Evolutionary conservation across 2,113 vertebrate species (phyloP).

Genomic region (Heloderma charlesbogerti): DNA sequence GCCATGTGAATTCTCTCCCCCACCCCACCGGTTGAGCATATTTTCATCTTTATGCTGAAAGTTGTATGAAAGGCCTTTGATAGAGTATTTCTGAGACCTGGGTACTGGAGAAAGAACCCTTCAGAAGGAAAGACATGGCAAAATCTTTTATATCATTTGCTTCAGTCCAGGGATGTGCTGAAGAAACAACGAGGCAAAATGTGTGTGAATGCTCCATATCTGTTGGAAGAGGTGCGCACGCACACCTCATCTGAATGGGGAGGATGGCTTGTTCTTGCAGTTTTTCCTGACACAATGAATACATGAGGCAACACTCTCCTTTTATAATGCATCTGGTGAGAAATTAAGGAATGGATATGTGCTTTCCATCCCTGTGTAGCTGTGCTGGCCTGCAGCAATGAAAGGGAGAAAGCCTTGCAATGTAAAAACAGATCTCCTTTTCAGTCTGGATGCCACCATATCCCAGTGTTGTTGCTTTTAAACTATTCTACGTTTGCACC

Average conservation of each 20-base stretch:
- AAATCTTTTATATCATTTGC: rapidly evolving
- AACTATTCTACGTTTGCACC: neutral
- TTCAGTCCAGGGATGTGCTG: rapidly evolving
- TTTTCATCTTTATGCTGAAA: neutral
- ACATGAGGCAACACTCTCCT: neutral
- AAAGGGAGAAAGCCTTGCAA: neutral
- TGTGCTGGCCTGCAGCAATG: conserved; percentile 55
- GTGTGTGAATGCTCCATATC: neutral
- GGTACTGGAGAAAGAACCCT: neutral
- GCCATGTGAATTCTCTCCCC: neutral
- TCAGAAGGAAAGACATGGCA: neutral
- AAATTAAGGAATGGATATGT: neutral
- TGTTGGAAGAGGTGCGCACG: conserved; percentile 28
- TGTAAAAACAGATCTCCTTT: neutral
- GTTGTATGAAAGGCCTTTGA: neutral
- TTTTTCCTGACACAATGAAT: rapidly evolving
- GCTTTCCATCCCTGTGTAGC: neutral
- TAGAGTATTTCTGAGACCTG: neutral
- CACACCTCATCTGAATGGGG: neutral
- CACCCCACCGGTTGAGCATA: neutral
- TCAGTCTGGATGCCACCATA: neutral
- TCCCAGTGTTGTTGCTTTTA: conserved; percentile 33
- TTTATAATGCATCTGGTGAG: neutral
- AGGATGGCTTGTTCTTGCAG: neutral
- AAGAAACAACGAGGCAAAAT: rapidly evolving